phyloP scores from a whole-genome alignment of 2,888 invertebrate species.

The Boloria selene region DNA sequence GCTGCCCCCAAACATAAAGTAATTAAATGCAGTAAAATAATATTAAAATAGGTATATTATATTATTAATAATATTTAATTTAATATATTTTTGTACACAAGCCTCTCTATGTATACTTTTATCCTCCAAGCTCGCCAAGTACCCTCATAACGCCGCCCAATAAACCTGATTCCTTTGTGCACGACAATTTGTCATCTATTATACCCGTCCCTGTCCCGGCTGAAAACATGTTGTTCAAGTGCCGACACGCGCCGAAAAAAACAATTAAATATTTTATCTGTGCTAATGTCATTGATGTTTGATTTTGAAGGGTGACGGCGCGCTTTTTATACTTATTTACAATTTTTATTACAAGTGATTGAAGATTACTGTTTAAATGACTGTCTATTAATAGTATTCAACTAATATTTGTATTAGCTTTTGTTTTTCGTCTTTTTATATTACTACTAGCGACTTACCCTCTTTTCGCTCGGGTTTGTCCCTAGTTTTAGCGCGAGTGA shows the following conservation, averaged over 20 bases:
- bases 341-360: background rate
- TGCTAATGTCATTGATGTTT: constrained; percentile 45
- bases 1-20: no score
- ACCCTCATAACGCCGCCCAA: constrained; percentile 77
- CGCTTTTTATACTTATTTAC: background rate
- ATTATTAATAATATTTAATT: constrained; percentile 8
- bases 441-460: background rate
- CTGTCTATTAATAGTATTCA: no score
- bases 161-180: constrained; percentile 78
- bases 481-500: no score
- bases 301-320: constrained; percentile 33
- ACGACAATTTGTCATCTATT: constrained; percentile 78
- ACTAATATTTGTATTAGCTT: background rate
- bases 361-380: background rate
- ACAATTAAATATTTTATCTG: constrained; percentile 70
- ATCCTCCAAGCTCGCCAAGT: constrained; percentile 60
- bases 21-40: no score
- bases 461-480: no score
- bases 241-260: constrained; percentile 69
- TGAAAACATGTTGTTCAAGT: constrained; percentile 66
- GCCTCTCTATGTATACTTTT: constrained; percentile 44
- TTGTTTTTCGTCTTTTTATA: background rate
- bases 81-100: constrained; percentile 1
- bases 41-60: no score
- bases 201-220: constrained; percentile 44